Base-by-base conservation (phyloP, 2,797 vertebrate species). In the Neosilurus hyrtlii region DNA sequence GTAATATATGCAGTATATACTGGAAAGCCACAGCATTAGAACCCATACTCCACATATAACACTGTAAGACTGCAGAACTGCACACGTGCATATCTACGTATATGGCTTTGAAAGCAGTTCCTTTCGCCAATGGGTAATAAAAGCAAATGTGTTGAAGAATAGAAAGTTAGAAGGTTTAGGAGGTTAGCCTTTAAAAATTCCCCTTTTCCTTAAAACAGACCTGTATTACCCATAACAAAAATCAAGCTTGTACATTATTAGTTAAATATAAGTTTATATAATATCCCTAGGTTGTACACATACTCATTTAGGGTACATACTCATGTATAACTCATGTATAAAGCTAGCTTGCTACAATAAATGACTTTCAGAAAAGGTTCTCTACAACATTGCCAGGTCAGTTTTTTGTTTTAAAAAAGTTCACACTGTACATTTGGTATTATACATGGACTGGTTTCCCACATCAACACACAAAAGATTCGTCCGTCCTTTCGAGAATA, bases 141-240 rank as follows among this genome's bases (percentile, higher is more conserved):
- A 15, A 43, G 56, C 56, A 76, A 76, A 61, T 52, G 16, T 72
- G 24, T 8, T 37, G 14, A 18, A 14, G 1, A 61, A 11, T 37
- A 61, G 20, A 61, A 61, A 9, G 30, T 4, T n/a, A 43, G 3
- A 12, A 15, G 35, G 9, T 59, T 57, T n/a, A 59, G 54, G 8
- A 74, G 59, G 62, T 52, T 85, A 70, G 68, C 20, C 18, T 37
- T 76, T 20, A 56, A 56, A 56, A 43, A 73, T 2, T 14, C 1
- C 20, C 26, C 54, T 54, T 82, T 86, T 77, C 65, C 67, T 81
- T 61, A 67, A 54, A 83, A 81, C 30, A 74, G 20, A 79, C 35
- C n/a, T 79, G 73, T 91, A 83, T 89, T 92, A 91, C 91, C 92
- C 89, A 91, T 92, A 90, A 90, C 90, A 89, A 91, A 92, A 85